phyloP scores from a whole-genome alignment of 2,888 invertebrate species.

The Aethes cnicana region DNA sequence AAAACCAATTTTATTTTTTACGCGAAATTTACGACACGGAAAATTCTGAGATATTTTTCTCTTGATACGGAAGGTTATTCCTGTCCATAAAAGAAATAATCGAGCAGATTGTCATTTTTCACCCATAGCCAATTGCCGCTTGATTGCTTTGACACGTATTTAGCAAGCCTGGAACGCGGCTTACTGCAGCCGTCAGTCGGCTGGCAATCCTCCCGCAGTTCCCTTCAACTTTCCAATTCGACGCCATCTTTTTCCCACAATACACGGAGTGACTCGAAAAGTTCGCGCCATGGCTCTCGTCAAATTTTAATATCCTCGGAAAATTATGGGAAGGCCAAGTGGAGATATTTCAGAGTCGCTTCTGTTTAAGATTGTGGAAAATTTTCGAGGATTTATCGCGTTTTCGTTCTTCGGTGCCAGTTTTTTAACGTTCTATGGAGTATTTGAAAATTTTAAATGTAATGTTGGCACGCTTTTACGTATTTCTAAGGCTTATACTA shows the following conservation, averaged over 20 bases:
- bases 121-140: background rate
- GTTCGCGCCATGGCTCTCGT: slow-evolving; percentile 23
- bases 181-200: slow-evolving; percentile 23
- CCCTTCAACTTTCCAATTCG: slow-evolving; percentile 26
- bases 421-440: background rate
- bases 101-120: background rate
- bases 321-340: slow-evolving; percentile 19
- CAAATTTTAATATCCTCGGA: slow-evolving; percentile 26
- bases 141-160: slow-evolving; percentile 15
- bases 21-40: no score
- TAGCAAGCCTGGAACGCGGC: background rate
- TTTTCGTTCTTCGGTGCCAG: background rate
- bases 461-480: no score
- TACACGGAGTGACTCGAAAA: slow-evolving; percentile 26
- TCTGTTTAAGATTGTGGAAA: slow-evolving; percentile 11
- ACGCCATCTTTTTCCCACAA: slow-evolving; percentile 27
- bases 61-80: no score
- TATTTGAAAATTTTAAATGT: background rate
- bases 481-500: no score
- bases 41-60: no score
- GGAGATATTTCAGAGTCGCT: slow-evolving; percentile 23
- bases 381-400: background rate
- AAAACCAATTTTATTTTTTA: no score
- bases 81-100: background rate
- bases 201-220: slow-evolving; percentile 25